These are phyloP conservation scores for Apteryx mantelli DNA, from an alignment of 2,113 vertebrate species.

Conservation along the genomic window DNA sequence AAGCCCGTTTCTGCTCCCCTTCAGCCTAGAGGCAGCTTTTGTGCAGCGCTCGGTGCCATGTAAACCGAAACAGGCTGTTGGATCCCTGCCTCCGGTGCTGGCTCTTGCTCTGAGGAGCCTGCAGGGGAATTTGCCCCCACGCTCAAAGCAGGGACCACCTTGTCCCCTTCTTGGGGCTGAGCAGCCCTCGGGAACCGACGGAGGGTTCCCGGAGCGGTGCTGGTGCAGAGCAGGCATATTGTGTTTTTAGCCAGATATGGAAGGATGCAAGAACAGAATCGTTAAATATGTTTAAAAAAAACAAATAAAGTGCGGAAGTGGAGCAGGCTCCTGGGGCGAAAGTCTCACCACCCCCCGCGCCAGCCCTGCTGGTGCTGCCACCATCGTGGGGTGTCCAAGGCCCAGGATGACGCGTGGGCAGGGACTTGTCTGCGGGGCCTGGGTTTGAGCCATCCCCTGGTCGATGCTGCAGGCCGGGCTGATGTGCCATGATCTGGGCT, in stretches of 20 bases:
- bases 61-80: not conserved
- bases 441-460: not conserved
- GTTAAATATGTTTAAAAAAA: not conserved
- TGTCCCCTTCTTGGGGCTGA: not conserved
- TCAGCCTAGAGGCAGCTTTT: not conserved
- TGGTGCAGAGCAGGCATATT: too few relatives aligned
- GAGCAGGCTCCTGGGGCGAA: not conserved
- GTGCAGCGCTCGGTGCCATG: not conserved
- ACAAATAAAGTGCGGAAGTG: not conserved
- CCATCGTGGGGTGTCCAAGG: not conserved
- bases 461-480: not conserved
- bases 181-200: not conserved
- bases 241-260: not conserved
- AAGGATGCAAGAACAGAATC: not conserved
- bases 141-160: not conserved
- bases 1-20: not conserved
- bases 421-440: rapidly evolving
- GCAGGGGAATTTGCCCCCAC: not conserved
- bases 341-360: rapidly evolving
- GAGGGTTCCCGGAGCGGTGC: too few relatives aligned
- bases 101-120: not conserved
- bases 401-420: rapidly evolving
- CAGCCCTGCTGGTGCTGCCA: rapidly evolving
- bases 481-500: not conserved
- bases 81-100: not conserved